phyloP scores from a whole-genome alignment of 2,888 invertebrate genomes.

The Lepidocyrtoides sp. region DNA sequence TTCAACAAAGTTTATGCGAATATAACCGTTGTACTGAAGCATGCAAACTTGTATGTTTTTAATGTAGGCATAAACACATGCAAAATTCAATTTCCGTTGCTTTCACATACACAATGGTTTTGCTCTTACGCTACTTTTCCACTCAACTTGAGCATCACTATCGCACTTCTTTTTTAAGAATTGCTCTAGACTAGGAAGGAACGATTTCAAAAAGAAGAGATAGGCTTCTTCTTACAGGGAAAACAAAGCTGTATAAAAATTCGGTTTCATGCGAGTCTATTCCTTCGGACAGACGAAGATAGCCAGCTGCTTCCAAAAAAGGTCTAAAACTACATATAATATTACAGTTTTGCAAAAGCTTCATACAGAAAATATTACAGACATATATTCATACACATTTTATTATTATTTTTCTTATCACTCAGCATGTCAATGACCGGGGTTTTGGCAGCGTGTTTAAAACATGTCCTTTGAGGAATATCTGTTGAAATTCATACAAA shows the following conservation, averaged over 20 bases:
- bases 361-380: background rate
- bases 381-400: conserved; percentile 13
- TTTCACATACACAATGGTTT: background rate
- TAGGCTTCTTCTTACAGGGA: background rate
- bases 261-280: background rate
- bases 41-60: background rate
- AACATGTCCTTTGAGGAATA: background rate
- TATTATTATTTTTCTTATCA: background rate
- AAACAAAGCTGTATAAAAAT: background rate
- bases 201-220: background rate
- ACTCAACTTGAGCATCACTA: background rate
- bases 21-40: background rate
- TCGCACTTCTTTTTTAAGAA: too few relatives aligned
- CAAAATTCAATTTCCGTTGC: conserved; percentile 12
- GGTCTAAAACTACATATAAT: background rate
- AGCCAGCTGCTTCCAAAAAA: conserved; percentile 27
- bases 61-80: too few relatives aligned
- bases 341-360: background rate
- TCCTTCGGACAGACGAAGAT: background rate
- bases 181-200: too few relatives aligned
- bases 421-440: conserved; percentile 23
- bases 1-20: background rate
- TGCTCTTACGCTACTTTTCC: background rate
- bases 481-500: conserved; percentile 5
- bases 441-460: background rate